Conservation (phyloP, 2,113 vertebrate species). For the Gasterosteus nipponicus region DNA sequence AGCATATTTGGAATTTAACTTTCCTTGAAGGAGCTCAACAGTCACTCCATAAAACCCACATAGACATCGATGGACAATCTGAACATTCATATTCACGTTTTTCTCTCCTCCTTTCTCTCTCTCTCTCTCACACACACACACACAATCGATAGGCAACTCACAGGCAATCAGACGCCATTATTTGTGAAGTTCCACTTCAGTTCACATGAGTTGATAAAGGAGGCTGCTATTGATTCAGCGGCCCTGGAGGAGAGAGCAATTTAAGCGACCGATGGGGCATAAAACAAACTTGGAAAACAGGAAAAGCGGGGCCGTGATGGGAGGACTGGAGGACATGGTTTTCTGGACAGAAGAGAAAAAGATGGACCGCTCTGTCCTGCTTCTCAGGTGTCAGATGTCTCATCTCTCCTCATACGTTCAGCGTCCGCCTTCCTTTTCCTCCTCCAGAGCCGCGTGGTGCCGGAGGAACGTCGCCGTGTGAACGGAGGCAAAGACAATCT, state of each 20-base stretch:
- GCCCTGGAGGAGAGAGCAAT: slow-evolving; percentile 86
- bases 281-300: slow-evolving; percentile 81
- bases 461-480: slow-evolving; percentile 55
- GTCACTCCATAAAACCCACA: slow-evolving; percentile 22
- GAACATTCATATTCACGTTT: slow-evolving; percentile 54
- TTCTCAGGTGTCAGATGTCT: slow-evolving; percentile 46
- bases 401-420: slow-evolving; percentile 45
- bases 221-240: slow-evolving; percentile 87
- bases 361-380: slow-evolving; percentile 12
- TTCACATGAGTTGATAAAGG: slow-evolving; percentile 88
- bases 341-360: slow-evolving; percentile 32
- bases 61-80: background rate
- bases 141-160: slow-evolving; percentile 85
- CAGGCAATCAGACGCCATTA: slow-evolving; percentile 89
- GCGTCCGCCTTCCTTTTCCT: slow-evolving; percentile 9
- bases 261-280: slow-evolving; percentile 84
- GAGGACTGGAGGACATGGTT: slow-evolving; percentile 58
- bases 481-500: slow-evolving; percentile 56
- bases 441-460: slow-evolving; percentile 13
- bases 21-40: slow-evolving; percentile 16
- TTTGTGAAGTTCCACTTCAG: slow-evolving; percentile 91
- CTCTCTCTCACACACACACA: slow-evolving; percentile 17
- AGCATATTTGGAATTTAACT: slow-evolving; percentile 22
- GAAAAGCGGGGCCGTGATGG: slow-evolving; percentile 52
- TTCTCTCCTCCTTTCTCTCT: slow-evolving; percentile 40